phyloP scores from a whole-genome alignment of 2,113 vertebrate genomes.

The Rhagologus leucostigma region DNA sequence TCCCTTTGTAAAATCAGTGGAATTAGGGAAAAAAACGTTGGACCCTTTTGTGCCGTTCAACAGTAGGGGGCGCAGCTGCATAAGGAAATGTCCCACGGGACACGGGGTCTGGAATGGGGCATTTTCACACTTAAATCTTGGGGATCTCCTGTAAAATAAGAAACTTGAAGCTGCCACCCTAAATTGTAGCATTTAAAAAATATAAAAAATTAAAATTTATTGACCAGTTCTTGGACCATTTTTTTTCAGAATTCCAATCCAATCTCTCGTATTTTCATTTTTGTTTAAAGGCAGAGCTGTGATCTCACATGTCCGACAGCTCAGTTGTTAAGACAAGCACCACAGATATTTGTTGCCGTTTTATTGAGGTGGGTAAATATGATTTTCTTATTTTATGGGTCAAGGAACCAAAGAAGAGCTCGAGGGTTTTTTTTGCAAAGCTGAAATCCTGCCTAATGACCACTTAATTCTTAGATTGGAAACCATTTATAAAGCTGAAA shows the following conservation, averaged over 20 bases:
- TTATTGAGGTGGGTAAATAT: not conserved
- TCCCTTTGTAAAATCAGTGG: not conserved
- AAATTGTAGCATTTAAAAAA: not conserved
- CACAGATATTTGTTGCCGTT: not conserved
- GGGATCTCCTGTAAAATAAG: not conserved
- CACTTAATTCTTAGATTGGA: not conserved
- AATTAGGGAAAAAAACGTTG: fast-evolving
- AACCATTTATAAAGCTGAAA: not conserved
- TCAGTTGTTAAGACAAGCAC: not conserved
- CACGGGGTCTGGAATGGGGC: fast-evolving
- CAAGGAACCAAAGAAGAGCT: not conserved
- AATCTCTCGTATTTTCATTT: not conserved
- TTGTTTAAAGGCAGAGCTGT: not conserved
- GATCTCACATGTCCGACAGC: not conserved
- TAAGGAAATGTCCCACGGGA: not conserved
- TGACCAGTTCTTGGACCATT: not conserved
- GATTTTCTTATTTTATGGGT: not conserved
- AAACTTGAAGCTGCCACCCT: not conserved
- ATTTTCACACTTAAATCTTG: not conserved
- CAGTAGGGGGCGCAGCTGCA: not conserved
- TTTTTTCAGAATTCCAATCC: not conserved
- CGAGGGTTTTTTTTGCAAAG: not conserved
- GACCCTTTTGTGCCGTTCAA: fast-evolving
- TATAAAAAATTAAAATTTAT: fast-evolving
- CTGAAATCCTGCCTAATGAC: not conserved